Conservation (phyloP, 2,113 vertebrate species). For the Cheirogaleus medius region DNA sequence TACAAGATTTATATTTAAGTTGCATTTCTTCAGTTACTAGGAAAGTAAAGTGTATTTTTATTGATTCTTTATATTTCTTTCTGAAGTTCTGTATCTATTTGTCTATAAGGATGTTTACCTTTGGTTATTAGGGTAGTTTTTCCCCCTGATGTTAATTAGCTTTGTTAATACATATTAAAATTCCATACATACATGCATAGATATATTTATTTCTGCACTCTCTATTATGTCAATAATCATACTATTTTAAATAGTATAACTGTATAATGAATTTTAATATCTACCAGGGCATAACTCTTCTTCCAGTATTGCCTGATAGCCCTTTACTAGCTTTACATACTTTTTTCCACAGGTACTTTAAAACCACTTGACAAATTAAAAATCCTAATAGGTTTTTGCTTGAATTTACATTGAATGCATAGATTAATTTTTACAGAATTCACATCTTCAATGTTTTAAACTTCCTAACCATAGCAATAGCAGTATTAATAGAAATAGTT, state of each 20-base stretch:
- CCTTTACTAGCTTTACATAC: neutral
- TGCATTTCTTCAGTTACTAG: neutral
- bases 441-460: neutral
- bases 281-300: neutral
- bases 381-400: neutral
- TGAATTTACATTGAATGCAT: neutral
- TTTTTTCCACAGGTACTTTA: neutral
- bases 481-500: neutral
- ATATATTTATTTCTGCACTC: neutral
- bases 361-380: neutral
- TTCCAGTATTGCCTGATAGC: neutral
- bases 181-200: neutral
- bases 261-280: neutral
- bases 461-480: neutral
- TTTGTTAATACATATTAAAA: neutral
- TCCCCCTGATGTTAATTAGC: neutral
- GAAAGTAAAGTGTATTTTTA: neutral
- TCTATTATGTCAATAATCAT: neutral
- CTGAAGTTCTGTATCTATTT: neutral
- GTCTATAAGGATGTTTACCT: neutral
- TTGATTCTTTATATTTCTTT: neutral
- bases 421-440: neutral
- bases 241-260: neutral
- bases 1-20: neutral
- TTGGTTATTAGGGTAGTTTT: neutral